A percentile compares a stretch with the other conserved stretches of the same genome.
These are phyloP conservation scores for Cinara cedri DNA, from an alignment of 2,888 invertebrate species.

Conservation along the genomic window DNA sequence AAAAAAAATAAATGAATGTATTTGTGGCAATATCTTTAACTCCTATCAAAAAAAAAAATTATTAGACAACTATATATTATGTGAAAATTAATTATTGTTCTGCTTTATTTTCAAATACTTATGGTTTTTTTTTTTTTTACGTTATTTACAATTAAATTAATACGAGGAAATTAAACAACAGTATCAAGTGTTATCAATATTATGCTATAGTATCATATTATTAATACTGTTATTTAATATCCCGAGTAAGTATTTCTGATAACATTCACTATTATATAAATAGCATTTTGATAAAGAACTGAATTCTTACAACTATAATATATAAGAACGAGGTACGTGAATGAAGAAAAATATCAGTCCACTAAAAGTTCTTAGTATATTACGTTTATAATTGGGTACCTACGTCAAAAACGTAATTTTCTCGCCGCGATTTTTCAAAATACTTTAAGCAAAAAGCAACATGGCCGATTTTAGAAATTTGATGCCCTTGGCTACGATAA, in stretches of 20 bases:
- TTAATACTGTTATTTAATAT: not conserved
- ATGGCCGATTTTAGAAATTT: not conserved
- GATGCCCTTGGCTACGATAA: too few relatives aligned
- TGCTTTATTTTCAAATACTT: too few relatives aligned
- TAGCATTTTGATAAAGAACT: not conserved
- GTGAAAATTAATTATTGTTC: too few relatives aligned
- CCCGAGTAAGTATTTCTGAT: not conserved
- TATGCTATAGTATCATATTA: not conserved
- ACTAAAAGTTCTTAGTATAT: not conserved
- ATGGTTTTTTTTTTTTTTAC: too few relatives aligned
- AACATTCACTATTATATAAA: too few relatives aligned
- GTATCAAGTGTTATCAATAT: too few relatives aligned
- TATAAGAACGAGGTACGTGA: conserved; percentile 7
- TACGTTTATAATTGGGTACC: conserved; percentile 30
- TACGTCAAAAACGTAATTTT: not conserved
- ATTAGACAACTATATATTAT: too few relatives aligned
- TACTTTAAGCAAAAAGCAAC: not conserved
- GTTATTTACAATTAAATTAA: too few relatives aligned
- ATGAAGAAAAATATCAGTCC: not conserved
- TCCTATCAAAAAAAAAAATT: too few relatives aligned
- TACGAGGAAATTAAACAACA: too few relatives aligned
- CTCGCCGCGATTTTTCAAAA: not conserved
- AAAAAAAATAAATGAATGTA: too few relatives aligned
- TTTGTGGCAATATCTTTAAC: too few relatives aligned
- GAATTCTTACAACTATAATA: not conserved